Percentiles rank a stretch among this genome's conserved stretches.
Conservation (phyloP, 2,797 vertebrate genomes). For the Lutra lutra region DNA sequence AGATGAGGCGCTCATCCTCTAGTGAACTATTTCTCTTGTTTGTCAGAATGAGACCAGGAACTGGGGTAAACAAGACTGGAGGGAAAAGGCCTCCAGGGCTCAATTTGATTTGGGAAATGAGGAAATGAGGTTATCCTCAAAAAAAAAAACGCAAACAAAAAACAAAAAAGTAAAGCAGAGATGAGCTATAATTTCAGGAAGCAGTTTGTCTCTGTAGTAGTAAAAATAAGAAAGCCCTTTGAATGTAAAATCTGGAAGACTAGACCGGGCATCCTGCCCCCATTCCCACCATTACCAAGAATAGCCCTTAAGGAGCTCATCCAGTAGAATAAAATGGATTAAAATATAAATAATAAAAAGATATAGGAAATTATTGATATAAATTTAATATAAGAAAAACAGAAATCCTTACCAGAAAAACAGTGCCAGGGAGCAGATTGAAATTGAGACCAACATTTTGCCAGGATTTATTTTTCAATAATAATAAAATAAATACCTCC, state of each 20-base stretch:
- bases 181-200: background rate
- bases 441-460: background rate
- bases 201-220: background rate
- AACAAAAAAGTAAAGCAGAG: background rate
- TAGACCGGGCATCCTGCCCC: background rate
- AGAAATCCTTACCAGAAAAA: background rate
- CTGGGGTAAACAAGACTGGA: background rate
- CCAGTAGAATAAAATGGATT: background rate
- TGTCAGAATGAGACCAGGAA: background rate
- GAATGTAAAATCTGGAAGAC: background rate
- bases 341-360: background rate
- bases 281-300: background rate
- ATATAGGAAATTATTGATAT: background rate
- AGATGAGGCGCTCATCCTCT: background rate
- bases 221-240: background rate
- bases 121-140: background rate
- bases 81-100: background rate
- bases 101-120: constrained; percentile 36
- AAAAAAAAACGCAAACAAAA: background rate
- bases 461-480: background rate
- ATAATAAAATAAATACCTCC: background rate
- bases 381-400: background rate
- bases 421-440: background rate
- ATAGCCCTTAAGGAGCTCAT: background rate
- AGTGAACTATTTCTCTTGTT: background rate